Evolutionary conservation across 1,140 invertebrate genomes (phyloP), one percentile per base, ranked within the genome.

Genomic region (Ephestia elutella): DNA sequence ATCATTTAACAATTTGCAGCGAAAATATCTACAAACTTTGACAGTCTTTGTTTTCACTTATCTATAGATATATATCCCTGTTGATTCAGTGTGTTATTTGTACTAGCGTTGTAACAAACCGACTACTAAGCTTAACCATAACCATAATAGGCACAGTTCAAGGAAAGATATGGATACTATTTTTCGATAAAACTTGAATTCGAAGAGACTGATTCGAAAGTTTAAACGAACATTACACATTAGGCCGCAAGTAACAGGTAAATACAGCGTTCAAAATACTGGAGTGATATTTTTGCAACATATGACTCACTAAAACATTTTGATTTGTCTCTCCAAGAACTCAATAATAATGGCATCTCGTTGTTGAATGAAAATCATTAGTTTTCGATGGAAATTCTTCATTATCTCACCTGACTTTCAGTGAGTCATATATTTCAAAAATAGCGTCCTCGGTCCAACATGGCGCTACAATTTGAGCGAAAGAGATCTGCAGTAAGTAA

Each of bases 21-120:
- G 63, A 82, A 84, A 79, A 84, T 82, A 83, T 80, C 76, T 85
- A 86, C 76, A 82, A 82, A 80, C 71, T 78, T 87, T 80, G 78
- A 79, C 85, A 87, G 85, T 87, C 85, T 87, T 87, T 77, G 70
- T 70, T 81, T 86, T 84, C 79, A 78, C 85, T 87, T 85, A 87
- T 71, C 82, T 75, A 75, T 78, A 76, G 38, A 44, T 44, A 71
- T 73, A 70, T 78, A 85, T 85, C 82, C 85, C 85, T 87, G 82
- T 87, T 72, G 75, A 77, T 72, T 81, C 72, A 82, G 73, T 81
- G 73, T 81, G 67, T 76, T 65, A 71, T 87, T 86, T 87, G 82
- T 86, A 85, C 81, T 86, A 85, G 77, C 72, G 74, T 77, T 83
- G 73, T 74, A 62, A 74, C 68, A 68, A 79, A 78, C 59, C 59